Percentiles rank a stretch among this genome's conserved stretches.
Evolutionary conservation across 2,113 vertebrate genomes (phyloP).

Genomic region (Aegithalos caudatus): DNA sequence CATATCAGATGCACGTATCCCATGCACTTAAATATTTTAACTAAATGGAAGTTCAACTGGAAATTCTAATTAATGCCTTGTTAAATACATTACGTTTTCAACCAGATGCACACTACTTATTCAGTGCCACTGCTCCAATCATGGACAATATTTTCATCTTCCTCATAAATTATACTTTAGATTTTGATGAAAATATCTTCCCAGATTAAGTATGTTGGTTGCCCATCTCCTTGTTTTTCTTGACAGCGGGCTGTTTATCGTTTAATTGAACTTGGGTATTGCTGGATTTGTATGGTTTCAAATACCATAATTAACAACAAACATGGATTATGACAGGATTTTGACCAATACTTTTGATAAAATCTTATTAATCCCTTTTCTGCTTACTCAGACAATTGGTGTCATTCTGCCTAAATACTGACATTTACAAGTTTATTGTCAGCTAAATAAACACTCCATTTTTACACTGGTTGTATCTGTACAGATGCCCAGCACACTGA

Average conservation of each 20-base stretch:
- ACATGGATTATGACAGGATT: not conserved
- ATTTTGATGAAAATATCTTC: not conserved
- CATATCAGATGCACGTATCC: not conserved
- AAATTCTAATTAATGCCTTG: constrained; percentile 7
- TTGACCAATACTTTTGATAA: not conserved
- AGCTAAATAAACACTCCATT: not conserved
- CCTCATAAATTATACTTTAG: not conserved
- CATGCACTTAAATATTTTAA: not conserved
- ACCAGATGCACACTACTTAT: not conserved
- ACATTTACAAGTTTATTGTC: not conserved
- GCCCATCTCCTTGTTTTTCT: not conserved
- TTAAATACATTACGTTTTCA: not conserved
- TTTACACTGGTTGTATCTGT: not conserved
- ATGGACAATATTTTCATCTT: not conserved
- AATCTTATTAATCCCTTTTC: not conserved
- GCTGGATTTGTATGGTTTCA: not conserved
- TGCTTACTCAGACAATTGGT: not conserved
- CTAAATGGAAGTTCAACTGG: not conserved
- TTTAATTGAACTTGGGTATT: not conserved
- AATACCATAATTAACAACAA: not conserved
- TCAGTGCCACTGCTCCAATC: not conserved
- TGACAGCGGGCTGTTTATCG: not conserved
- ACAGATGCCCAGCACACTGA: not conserved
- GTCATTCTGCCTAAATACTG: not conserved
- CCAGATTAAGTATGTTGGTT: not conserved